A percentile compares a stretch with the other conserved stretches of the same genome.
These are phyloP conservation scores for Ammodytes marinus DNA, from an alignment of 2,113 vertebrate genomes.

Conservation along the genomic window DNA sequence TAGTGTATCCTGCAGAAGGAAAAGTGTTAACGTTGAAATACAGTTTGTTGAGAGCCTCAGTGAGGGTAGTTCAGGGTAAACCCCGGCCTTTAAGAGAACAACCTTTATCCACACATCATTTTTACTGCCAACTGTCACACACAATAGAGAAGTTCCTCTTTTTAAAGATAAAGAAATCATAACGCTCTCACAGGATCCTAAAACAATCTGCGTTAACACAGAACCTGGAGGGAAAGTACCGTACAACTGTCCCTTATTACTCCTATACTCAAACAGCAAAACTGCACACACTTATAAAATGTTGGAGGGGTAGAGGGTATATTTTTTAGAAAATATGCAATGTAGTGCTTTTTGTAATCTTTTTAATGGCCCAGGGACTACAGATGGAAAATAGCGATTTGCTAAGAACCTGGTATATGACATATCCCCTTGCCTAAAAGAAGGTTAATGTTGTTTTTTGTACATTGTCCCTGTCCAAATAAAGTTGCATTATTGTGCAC, in stretches of 20 bases:
- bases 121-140: constrained; percentile 39
- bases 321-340: too few species aligned
- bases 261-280: too few species aligned
- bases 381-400: too few species aligned
- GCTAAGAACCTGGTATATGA: too few species aligned
- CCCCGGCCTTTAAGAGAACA: background rate
- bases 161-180: constrained; percentile 62
- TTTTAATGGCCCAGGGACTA: too few species aligned
- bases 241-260: constrained; percentile 46
- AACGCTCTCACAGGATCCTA: constrained; percentile 41
- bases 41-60: background rate
- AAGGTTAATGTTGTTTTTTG: too few species aligned
- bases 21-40: background rate
- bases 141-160: constrained; percentile 53
- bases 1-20: background rate
- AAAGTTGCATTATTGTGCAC: constrained; percentile 35
- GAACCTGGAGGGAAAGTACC: constrained; percentile 47
- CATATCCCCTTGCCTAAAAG: too few species aligned
- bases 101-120: background rate
- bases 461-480: too few species aligned
- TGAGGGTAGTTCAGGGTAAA: background rate
- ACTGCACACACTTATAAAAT: too few species aligned
- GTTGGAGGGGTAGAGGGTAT: too few species aligned
- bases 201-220: constrained; percentile 58
- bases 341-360: too few species aligned